phyloP scores from a whole-genome alignment of 2,797 vertebrate species.

The Scyliorhinus canicula region DNA sequence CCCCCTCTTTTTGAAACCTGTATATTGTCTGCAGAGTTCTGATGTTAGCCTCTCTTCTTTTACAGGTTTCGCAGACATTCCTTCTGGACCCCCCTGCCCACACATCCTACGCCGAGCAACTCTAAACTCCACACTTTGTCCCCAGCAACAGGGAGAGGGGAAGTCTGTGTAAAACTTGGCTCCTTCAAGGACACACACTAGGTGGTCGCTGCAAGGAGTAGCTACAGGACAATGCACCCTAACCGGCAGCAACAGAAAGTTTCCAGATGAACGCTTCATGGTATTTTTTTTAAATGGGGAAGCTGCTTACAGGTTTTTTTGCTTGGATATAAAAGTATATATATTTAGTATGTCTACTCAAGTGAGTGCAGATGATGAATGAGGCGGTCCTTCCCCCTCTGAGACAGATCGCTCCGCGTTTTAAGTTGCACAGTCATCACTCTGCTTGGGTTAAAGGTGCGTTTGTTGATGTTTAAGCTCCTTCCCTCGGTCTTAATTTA shows the following conservation, averaged over 20 bases:
- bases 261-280: background rate
- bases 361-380: background rate
- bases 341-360: background rate
- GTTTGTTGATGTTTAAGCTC: background rate
- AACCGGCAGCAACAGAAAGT: background rate
- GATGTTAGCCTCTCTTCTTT: background rate
- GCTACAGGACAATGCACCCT: background rate
- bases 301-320: background rate
- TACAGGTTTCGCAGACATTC: conserved; percentile 74
- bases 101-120: conserved; percentile 65
- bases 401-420: background rate
- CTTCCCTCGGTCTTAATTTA: background rate
- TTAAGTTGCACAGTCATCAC: background rate
- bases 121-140: background rate
- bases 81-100: conserved; percentile 64
- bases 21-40: background rate
- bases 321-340: background rate
- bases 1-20: background rate
- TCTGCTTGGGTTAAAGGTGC: background rate
- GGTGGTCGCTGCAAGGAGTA: background rate
- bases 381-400: background rate
- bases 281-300: background rate
- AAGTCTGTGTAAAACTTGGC: background rate
- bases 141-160: background rate
- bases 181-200: background rate